Conservation (phyloP, 1,140 invertebrate species). For the Lysiphlebus fabarum region DNA sequence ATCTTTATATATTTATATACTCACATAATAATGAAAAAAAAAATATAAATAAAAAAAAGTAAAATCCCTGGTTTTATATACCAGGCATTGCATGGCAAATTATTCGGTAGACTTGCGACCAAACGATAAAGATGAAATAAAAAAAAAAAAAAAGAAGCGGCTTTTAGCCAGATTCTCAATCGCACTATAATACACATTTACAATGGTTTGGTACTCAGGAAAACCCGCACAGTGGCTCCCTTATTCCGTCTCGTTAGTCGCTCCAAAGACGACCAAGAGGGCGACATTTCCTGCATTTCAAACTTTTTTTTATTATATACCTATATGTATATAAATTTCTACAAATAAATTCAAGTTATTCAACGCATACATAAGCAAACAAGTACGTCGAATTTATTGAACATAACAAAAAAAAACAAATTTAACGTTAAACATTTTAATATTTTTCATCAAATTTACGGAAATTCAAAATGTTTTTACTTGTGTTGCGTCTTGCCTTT, state of each 20-base stretch:
- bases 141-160: conserved; percentile 20
- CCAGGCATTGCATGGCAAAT: conserved; percentile 20
- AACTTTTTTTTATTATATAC: background rate
- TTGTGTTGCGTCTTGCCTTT: conserved; percentile 30
- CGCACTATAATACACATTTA: conserved; percentile 26
- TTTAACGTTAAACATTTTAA: conserved; percentile 34
- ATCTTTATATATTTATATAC: too few relatives aligned
- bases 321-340: background rate
- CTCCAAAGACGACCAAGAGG: conserved; percentile 25
- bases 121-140: conserved; percentile 20
- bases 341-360: background rate
- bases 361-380: conserved; percentile 6
- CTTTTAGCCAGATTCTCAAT: conserved; percentile 26
- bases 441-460: conserved; percentile 44
- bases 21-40: too few relatives aligned
- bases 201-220: conserved; percentile 18
- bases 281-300: conserved; percentile 24
- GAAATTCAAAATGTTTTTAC: conserved; percentile 41
- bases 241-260: conserved; percentile 32
- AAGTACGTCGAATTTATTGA: conserved; percentile 18
- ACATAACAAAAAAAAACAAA: conserved; percentile 25
- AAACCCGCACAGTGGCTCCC: conserved; percentile 26
- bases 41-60: too few relatives aligned
- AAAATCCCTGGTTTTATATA: conserved; percentile 4
- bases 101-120: conserved; percentile 26